Conservation (phyloP, 2,797 vertebrate genomes). For the Phalloptychus januarius region DNA sequence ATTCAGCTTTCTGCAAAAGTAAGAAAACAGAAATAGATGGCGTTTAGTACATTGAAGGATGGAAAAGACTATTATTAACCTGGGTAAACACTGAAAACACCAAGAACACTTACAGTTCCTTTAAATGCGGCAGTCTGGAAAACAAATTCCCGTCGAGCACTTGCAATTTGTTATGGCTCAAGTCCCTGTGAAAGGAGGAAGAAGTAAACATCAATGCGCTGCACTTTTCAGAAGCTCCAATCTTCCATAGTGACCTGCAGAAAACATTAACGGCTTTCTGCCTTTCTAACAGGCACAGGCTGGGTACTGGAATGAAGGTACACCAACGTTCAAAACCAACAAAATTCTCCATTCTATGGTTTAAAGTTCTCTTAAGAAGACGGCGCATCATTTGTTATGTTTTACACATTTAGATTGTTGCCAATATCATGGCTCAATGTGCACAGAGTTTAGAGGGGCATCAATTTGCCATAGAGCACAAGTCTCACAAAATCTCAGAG, state of each 20-base stretch:
- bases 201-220: slow-evolving; percentile 19
- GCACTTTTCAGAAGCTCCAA: slow-evolving; percentile 32
- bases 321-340: neutral
- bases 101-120: slow-evolving; percentile 90
- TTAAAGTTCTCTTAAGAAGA: neutral
- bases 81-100: slow-evolving; percentile 15
- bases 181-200: slow-evolving; percentile 81
- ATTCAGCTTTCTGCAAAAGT: slow-evolving; percentile 86
- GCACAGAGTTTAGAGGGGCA: neutral
- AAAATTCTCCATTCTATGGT: neutral
- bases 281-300: neutral
- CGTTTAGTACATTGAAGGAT: neutral
- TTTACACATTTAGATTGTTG: neutral
- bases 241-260: slow-evolving; percentile 18
- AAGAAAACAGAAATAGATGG: slow-evolving; percentile 20
- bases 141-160: slow-evolving; percentile 84
- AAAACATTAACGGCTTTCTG: neutral
- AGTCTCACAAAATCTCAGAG: neutral
- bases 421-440: neutral
- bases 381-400: neutral
- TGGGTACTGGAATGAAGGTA: neutral
- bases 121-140: slow-evolving; percentile 86
- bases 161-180: slow-evolving; percentile 94
- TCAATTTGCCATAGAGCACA: neutral
- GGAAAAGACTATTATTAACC: slow-evolving; percentile 28